A percentile compares a stretch with the other conserved stretches of the same genome.
These are phyloP conservation scores for Ephydatia muelleri DNA, from an alignment of 37 sponge, comb jelly and placozoan species.

Conservation along the genomic window DNA sequence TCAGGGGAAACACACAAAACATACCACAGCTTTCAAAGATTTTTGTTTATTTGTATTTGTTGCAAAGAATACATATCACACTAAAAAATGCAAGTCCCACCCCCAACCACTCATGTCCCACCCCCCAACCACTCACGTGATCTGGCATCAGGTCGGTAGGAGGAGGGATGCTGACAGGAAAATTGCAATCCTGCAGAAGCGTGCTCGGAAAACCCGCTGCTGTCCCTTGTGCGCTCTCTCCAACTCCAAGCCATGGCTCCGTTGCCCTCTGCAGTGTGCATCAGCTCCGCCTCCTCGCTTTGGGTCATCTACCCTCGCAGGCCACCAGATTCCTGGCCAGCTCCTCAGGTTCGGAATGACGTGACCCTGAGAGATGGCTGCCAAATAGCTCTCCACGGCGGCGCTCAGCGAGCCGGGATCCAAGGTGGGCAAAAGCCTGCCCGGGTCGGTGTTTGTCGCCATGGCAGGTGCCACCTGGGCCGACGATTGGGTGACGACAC, in stretches of 20 bases:
- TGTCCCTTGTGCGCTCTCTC: neutral
- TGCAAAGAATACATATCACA: neutral
- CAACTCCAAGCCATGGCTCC: neutral
- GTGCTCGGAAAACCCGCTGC: conserved; percentile 20
- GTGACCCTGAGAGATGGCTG: neutral
- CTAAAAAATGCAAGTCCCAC: neutral
- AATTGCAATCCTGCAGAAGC: conserved; percentile 49
- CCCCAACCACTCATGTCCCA: neutral
- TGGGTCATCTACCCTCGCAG: neutral
- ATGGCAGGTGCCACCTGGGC: neutral
- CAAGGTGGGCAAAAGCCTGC: conserved; percentile 19
- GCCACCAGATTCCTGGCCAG: neutral
- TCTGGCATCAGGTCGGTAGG: conserved; percentile 45
- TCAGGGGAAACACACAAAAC: neutral
- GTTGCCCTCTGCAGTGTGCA: neutral
- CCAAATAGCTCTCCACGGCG: neutral
- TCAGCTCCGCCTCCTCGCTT: neutral
- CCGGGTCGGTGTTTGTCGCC: conserved; percentile 10
- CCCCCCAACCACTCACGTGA: conserved; percentile 12
- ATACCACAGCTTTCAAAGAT: neutral
- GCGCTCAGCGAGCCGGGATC: conserved; percentile 33
- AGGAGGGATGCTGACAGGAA: conserved; percentile 56
- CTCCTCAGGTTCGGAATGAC: neutral
- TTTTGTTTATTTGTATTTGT: too few species aligned
- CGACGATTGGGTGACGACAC: neutral